phyloP scores from a whole-genome alignment of 2,888 invertebrate genomes.

The Lissocephala sabroskyi region DNA sequence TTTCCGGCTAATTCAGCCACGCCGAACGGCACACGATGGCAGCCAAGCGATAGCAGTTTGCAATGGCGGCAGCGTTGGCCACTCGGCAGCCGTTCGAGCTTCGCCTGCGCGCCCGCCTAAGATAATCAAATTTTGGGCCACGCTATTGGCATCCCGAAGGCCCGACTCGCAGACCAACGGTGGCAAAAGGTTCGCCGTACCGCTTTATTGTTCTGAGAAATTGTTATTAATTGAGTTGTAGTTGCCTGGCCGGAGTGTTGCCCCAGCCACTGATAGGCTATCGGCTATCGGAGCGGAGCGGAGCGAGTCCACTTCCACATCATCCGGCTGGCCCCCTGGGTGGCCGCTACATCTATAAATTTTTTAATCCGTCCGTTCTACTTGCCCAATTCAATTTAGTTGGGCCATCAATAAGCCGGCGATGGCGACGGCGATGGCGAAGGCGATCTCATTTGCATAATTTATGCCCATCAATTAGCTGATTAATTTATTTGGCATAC shows the following conservation, averaged over 20 bases:
- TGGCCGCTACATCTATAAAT: too few relatives aligned
- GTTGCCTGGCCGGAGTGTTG: constrained; percentile 9
- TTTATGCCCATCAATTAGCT: constrained; percentile 61
- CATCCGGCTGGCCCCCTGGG: too few relatives aligned
- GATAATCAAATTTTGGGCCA: constrained; percentile 49
- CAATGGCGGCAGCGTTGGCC: too few relatives aligned
- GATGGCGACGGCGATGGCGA: not conserved
- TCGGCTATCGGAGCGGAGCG: too few relatives aligned
- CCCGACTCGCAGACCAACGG: not conserved
- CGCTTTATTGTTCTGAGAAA: constrained; percentile 69
- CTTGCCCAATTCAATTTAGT: constrained; percentile 49
- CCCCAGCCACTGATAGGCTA: constrained; percentile 31
- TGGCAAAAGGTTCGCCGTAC: constrained; percentile 11
- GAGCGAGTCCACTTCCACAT: too few relatives aligned
- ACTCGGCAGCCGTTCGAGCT: not conserved
- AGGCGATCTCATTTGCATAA: constrained; percentile 47
- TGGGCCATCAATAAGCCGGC: constrained; percentile 45
- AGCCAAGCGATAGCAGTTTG: constrained; percentile 9
- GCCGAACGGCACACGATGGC: constrained; percentile 38
- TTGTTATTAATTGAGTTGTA: constrained; percentile 72
- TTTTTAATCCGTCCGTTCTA: constrained; percentile 9
- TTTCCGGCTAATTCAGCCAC: constrained; percentile 45
- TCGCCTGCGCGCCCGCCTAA: constrained; percentile 17
- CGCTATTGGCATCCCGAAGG: constrained; percentile 1
- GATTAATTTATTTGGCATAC: constrained; percentile 55